Evolutionary conservation across 2,888 invertebrate genomes (phyloP), one percentile per base, ranked within the genome.

Genomic region (Machimus rusticus): DNA sequence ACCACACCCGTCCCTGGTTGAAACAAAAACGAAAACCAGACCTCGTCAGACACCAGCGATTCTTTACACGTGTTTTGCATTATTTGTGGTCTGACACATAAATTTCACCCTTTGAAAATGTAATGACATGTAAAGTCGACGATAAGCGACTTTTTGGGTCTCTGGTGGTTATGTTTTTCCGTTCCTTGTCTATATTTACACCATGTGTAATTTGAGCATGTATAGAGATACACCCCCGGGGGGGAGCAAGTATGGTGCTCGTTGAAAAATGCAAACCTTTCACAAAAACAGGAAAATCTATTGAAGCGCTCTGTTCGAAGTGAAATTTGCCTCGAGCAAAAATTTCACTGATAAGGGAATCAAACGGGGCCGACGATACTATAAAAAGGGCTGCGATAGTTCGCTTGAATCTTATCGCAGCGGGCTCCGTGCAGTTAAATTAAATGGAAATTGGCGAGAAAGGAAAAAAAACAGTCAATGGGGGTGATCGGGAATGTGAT

Each of bases 41-140:
- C 66, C n/a, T 12, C n/a, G 76, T 37, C 76, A 37, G 34, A 31
- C 76, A 34, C 76, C 76, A 34, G n/a, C 37, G 76, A 37, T 39
- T 76, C 81, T 28, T 55, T 51, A 81, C 51, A 81, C 81, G 81
- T 81, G 81, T 81, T 81, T 55, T 81, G n/a, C 46, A 31, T 81
- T 81, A 81, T 55, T 81, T 81, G 81, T 81, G 81, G 55, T 28
- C 81, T 55, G 55, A 81, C 51, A 81, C 81, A 81, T 81, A 81
- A 81, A 81, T 81, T 81, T 81, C 28, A 81, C 81, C 81, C 81
- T 81, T 81, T 81, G 81, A 81, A 81, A 81, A 81, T 55, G 51
- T 81, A 81, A 81, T 81, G 81, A 81, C 51, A 81, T 81, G 81
- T 81, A 81, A 81, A 81, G 81, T 81, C 34, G 81, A 34, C 46